Evolutionary conservation across 1,140 invertebrate species (phyloP).

Genomic region (Chionoecetes opilio): DNA sequence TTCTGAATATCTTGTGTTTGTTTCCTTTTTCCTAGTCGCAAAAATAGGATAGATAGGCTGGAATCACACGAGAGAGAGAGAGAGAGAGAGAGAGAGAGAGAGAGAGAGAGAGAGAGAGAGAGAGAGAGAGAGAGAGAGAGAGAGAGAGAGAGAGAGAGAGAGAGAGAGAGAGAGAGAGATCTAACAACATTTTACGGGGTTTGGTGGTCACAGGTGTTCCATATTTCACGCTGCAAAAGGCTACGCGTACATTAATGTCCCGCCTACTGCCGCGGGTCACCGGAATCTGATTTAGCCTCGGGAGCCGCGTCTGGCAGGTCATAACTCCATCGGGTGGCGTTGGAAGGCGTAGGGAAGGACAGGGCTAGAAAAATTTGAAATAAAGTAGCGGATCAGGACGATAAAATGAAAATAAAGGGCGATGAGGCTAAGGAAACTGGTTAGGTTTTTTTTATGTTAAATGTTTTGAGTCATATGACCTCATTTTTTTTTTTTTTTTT

Average conservation of each 20-base stretch:
- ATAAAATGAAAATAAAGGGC: slow-evolving; percentile 19
- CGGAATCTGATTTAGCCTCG: not conserved
- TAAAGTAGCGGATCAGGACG: not conserved
- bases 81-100: too few relatives aligned
- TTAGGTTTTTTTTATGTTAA: too few relatives aligned
- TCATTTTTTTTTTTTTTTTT: too few relatives aligned
- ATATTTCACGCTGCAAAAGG: not conserved
- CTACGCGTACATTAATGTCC: not conserved
- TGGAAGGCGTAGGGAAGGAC: not conserved
- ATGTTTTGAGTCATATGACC: too few relatives aligned
- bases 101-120: too few relatives aligned
- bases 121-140: too few relatives aligned
- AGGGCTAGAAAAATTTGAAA: not conserved
- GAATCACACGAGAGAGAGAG: too few relatives aligned
- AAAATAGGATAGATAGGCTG: too few relatives aligned
- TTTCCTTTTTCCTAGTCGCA: too few relatives aligned
- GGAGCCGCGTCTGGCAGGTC: not conserved
- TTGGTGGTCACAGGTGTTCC: not conserved
- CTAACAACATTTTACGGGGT: not conserved
- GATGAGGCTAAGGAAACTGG: not conserved
- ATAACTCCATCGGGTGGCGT: not conserved
- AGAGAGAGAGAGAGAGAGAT: slow-evolving; percentile 16
- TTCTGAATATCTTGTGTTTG: too few relatives aligned
- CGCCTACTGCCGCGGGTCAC: not conserved
- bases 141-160: slow-evolving; percentile 12